These are phyloP conservation scores for Cepphus grylle DNA, from an alignment of 2,113 vertebrate genomes.

Conservation along the genomic window DNA sequence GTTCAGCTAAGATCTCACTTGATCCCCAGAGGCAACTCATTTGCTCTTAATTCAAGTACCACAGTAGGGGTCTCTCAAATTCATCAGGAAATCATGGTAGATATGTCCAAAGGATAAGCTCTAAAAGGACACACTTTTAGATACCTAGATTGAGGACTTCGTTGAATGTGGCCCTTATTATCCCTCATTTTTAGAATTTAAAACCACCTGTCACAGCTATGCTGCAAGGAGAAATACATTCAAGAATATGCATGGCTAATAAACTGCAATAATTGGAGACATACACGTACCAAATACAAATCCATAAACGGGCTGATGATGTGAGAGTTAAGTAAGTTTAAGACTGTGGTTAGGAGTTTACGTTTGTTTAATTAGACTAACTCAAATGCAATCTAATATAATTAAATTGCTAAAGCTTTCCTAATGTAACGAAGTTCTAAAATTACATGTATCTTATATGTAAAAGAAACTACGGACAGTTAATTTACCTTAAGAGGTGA, in stretches of 20 bases:
- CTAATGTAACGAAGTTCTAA: background rate
- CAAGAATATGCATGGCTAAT: background rate
- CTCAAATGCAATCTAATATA: background rate
- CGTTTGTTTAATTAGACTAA: background rate
- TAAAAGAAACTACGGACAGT: background rate
- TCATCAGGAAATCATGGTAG: background rate
- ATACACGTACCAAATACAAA: background rate
- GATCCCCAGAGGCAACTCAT: background rate
- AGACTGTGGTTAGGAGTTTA: background rate
- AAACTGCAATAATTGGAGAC: background rate
- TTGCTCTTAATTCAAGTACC: background rate
- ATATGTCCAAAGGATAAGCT: background rate
- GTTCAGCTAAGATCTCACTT: background rate
- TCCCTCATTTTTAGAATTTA: background rate
- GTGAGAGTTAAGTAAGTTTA: background rate
- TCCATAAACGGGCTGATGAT: background rate
- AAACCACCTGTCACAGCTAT: background rate
- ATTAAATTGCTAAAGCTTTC: background rate
- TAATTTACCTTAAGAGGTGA: background rate
- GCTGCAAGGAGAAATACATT: background rate
- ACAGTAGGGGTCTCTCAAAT: background rate
- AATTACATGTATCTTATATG: background rate
- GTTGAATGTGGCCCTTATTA: background rate
- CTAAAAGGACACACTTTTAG: background rate
- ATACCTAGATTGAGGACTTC: background rate